phyloP scores from a whole-genome alignment of 2,888 invertebrate genomes.

The Biston stratarius region DNA sequence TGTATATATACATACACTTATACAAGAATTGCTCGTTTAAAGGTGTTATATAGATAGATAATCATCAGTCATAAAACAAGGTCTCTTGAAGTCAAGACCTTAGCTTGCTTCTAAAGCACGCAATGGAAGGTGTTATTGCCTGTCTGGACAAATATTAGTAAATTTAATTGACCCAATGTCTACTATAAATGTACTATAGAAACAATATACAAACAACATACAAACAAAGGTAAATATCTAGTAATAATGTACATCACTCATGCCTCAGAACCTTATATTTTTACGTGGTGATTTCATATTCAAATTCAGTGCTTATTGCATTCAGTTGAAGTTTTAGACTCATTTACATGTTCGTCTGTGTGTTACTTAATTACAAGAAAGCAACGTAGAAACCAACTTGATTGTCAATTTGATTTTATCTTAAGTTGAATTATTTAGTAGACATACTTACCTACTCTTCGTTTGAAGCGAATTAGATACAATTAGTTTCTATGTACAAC shows the following conservation, averaged over 20 bases:
- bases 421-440: constrained; percentile 2
- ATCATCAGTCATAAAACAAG: too few species aligned
- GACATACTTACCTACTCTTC: not conserved
- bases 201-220: too few species aligned
- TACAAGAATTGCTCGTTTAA: too few species aligned
- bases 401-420: constrained; percentile 23
- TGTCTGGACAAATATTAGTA: too few species aligned
- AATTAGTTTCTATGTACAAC: not conserved
- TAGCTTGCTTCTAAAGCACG: too few species aligned
- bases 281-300: constrained; percentile 3
- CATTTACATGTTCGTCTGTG: constrained; percentile 30
- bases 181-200: too few species aligned
- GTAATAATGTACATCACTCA: not conserved
- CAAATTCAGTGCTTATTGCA: constrained; percentile 14
- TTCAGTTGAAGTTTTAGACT: constrained; percentile 19
- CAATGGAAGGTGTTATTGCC: too few species aligned
- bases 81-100: too few species aligned
- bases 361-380: constrained; percentile 37
- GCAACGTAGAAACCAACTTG: constrained; percentile 23
- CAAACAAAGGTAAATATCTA: too few species aligned
- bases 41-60: too few species aligned
- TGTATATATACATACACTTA: too few species aligned
- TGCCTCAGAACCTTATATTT: not conserved
- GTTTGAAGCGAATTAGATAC: not conserved
- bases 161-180: too few species aligned